A percentile compares a stretch with the other conserved stretches of the same genome.
phyloP scores from a whole-genome alignment of 2,113 vertebrate genomes.

The Rousettus leschenaultii region DNA sequence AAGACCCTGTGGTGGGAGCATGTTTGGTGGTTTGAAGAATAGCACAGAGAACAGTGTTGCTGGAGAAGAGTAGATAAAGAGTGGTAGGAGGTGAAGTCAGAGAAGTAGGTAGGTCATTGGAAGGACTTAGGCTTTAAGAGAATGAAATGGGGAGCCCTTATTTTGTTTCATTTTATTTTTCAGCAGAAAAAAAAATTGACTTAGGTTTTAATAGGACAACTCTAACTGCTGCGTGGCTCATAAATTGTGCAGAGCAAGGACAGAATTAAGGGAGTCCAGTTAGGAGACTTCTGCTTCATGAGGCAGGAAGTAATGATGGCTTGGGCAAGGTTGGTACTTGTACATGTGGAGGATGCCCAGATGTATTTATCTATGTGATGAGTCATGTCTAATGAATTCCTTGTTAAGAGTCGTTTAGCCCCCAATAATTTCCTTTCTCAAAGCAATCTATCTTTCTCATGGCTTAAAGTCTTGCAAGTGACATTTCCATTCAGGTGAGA shows the following conservation, averaged over 20 bases:
- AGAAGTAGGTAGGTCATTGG: background rate
- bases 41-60: background rate
- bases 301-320: background rate
- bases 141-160: background rate
- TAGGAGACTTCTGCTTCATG: background rate
- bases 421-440: background rate
- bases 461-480: background rate
- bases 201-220: background rate
- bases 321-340: background rate
- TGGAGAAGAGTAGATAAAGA: background rate
- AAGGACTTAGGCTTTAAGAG: background rate
- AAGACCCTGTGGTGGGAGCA: background rate
- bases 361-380: background rate
- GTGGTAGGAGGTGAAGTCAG: background rate
- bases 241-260: background rate
- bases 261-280: background rate
- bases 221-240: background rate
- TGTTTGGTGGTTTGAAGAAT: background rate
- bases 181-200: background rate
- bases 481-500: background rate
- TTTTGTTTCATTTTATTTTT: background rate
- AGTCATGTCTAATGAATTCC: background rate
- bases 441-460: background rate
- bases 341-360: background rate
- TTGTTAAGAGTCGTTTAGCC: background rate